phyloP scores from a whole-genome alignment of 37 sponge, comb jelly and placozoan species.

The Tethya wilhelma region DNA sequence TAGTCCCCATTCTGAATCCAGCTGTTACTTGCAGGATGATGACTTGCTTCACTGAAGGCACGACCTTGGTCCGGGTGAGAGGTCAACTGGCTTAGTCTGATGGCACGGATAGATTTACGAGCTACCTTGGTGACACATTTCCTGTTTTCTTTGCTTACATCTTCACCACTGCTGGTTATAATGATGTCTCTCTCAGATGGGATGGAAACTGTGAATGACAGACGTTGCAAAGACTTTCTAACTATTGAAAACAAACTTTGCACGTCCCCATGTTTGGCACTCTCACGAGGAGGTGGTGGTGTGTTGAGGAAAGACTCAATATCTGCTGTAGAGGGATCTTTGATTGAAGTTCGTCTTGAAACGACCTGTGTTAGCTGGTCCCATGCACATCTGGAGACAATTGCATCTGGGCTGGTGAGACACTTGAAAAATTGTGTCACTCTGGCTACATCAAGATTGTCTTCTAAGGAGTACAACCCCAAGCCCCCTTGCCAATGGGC shows the following conservation, averaged over 20 bases:
- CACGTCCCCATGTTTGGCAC: no score
- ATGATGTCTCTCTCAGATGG: no score
- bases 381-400: slow-evolving; percentile 19
- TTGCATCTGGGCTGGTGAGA: not conserved
- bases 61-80: slow-evolving; percentile 42
- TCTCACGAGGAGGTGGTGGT: no score
- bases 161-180: no score
- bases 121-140: not conserved
- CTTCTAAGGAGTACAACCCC: slow-evolving; percentile 34
- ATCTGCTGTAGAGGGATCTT: not conserved
- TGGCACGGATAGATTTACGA: not conserved
- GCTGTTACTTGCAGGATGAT: slow-evolving; percentile 30
- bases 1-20: slow-evolving; percentile 47
- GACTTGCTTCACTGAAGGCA: slow-evolving; percentile 3
- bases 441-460: not conserved
- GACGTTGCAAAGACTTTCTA: no score
- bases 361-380: not conserved
- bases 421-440: not conserved
- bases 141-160: no score
- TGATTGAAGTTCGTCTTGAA: not conserved
- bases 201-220: no score
- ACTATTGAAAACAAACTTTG: no score
- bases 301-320: slow-evolving; percentile 28
- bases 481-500: slow-evolving; percentile 20
- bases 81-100: not conserved